phyloP scores from a whole-genome alignment of 2,797 vertebrate species.

The Danio choprae region DNA sequence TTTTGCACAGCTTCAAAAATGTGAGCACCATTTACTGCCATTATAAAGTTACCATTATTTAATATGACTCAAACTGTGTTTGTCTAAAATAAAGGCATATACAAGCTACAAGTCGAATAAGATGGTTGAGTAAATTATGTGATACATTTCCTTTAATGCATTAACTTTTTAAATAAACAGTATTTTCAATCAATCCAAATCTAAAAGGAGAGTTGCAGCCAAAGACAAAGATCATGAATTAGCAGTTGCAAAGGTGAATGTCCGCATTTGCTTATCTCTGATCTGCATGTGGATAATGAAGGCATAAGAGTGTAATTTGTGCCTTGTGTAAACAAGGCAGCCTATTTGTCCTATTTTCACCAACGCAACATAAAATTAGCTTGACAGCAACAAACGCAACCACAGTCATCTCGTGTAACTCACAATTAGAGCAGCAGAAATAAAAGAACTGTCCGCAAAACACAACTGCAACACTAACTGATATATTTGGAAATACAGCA shows the following conservation, averaged over 20 bases:
- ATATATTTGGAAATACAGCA: neutral
- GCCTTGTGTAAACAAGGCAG: constrained; percentile 14
- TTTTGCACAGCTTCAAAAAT: no score
- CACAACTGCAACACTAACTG: neutral
- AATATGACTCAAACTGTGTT: no score
- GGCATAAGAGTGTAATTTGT: neutral
- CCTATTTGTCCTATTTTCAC: constrained; percentile 6
- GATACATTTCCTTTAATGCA: neutral
- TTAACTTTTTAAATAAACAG: neutral
- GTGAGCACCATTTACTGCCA: no score
- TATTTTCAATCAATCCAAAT: neutral
- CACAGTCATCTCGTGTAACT: constrained; percentile 34
- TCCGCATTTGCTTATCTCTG: neutral
- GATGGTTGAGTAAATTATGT: no score
- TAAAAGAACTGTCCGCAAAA: neutral
- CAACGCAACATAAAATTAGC: constrained; percentile 41
- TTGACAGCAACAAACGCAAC: constrained; percentile 41
- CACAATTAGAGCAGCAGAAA: constrained; percentile 26
- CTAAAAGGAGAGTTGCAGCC: neutral
- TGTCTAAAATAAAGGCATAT: no score
- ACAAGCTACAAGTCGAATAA: no score
- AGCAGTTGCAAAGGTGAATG: neutral
- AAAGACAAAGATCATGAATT: neutral
- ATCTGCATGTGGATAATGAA: constrained; percentile 17
- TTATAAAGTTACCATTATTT: no score